Evolutionary conservation across 1,140 invertebrate genomes (phyloP), one percentile per base, ranked within the genome.

Genomic region (Drosophila insularis): DNA sequence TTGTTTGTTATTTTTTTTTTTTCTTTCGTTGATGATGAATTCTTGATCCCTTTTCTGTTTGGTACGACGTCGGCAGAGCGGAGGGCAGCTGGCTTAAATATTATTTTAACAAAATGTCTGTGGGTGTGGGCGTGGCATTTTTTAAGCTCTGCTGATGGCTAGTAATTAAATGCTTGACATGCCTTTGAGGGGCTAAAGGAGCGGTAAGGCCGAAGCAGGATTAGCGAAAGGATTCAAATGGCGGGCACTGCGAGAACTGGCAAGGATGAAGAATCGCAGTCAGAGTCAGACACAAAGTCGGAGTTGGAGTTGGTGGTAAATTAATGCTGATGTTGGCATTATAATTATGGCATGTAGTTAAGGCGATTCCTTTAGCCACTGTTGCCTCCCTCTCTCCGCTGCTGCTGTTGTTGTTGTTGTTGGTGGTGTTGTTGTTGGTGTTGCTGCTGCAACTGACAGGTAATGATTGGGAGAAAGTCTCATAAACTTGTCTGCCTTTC

Each of bases 101-200:
- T 89, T 87, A 71, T 87, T 87, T 87, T 89, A 87, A 87, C 82
- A 80, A 82, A 86, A 50, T 50, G 43, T 50, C 43, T 50, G 75
- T 81, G 71, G 72, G 50, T 68, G 66, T 67, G 56, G 68, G 74
- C 55, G 58, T 43, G 43, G 32, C 35, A 39, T 59, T 73, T 86
- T 86, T 86, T 86, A 86, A 87, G 82, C 76, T 78, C 46, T 74
- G 74, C 82, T 87, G 82, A 87, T 87, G 82, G 79, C 56, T 84
- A 87, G 82, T 87, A 87, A 87, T 89, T 87, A 87, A 87, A 87
- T 87, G 82, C 84, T 87, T 87, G 82, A 87, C 82, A 87, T 87
- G 76, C 84, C 81, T 4, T 55, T 19, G 2, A 46, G 14, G 17
- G 43, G 17, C 8, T 17, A 14, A 14, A 46, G 14, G 54, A 77